Base-by-base conservation (phyloP, 1,140 invertebrate genomes). In the Drosophila leontia region DNA sequence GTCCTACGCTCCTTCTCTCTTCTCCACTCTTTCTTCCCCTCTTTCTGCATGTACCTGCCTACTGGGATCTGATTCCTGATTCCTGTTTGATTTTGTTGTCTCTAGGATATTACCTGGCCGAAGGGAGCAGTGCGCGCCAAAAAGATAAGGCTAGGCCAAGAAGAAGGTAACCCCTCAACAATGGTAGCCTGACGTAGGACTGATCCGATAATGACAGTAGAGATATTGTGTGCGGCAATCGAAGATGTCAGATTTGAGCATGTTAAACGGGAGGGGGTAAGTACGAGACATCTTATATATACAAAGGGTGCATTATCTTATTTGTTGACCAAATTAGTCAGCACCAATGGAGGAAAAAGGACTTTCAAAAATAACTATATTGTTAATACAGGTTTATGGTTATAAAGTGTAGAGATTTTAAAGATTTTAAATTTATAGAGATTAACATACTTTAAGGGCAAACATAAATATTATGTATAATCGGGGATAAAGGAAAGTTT, bases 1-100 rank as follows among this genome's bases (percentile, higher is more conserved):
- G 57, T 65, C 41, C 63, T 45, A 65, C 82, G 82, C 78, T 51
- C 55, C 59, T 37, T 47, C 65, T 64, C 44, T 55, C 60, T 45
- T 48, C 55, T 42, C 17, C 50, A 64, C 45, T 57, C 35, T n/a
- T 8, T 17, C 17, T 26, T 26, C 63, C 35, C 34, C 44, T 32
- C 51, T 47, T 45, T 55, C 32, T n/a, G 61, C 51, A n/a, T 71
- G 72, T 88, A 90, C 84, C 85, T 88, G 85, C 85, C 81, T 69
- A 88, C 85, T 84, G 71, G 77, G 65, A 65, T 69, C 62, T 61
- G 70, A 68, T 65, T 86, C 64, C 62, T 69, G 60, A 57, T 56
- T 74, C 51, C 51, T 55, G 51, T 37, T 55, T 55, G 34, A 37
- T 55, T 56, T 72, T 74, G 57, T 63, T 62, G 62, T 68, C 75